Conservation (phyloP, 2,113 vertebrate species). For the Corythaixoides concolor region DNA sequence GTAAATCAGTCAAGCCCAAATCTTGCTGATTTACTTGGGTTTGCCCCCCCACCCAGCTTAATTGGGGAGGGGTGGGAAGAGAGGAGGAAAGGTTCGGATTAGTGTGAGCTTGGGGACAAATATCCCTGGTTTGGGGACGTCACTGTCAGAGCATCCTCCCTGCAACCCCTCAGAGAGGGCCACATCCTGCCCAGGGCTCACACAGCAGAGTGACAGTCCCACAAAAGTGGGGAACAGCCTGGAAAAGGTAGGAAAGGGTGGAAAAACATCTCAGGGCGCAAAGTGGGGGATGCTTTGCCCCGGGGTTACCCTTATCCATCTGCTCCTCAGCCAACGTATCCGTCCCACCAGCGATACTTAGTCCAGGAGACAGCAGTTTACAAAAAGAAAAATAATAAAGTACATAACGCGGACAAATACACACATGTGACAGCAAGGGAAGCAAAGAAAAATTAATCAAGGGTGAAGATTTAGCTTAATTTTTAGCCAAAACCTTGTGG, state of each 20-base stretch:
- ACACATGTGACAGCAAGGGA: not conserved
- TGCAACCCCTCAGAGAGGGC: accelerated
- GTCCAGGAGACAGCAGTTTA: not conserved
- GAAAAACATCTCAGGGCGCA: not conserved
- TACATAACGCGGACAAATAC: not conserved
- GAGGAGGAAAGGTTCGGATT: not conserved
- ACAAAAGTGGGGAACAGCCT: not conserved
- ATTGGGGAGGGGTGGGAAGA: not conserved
- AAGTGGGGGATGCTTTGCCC: not conserved
- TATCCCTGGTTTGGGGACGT: not conserved
- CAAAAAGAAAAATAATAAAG: not conserved
- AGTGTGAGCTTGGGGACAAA: not conserved
- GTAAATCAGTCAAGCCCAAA: not conserved
- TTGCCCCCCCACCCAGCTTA: accelerated
- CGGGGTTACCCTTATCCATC: no score
- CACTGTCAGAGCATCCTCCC: not conserved
- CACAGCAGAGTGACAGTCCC: accelerated
- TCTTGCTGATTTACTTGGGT: not conserved
- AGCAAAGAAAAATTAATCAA: not conserved
- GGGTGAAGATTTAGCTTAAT: conserved; percentile 23
- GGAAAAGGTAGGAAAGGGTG: not conserved
- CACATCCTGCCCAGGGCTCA: not conserved
- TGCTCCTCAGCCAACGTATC: not conserved
- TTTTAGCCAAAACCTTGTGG: conserved; percentile 21
- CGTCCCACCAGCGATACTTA: no score